Evolutionary conservation across 2,888 invertebrate species (phyloP).

Genomic region (Alsophila aescularia): DNA sequence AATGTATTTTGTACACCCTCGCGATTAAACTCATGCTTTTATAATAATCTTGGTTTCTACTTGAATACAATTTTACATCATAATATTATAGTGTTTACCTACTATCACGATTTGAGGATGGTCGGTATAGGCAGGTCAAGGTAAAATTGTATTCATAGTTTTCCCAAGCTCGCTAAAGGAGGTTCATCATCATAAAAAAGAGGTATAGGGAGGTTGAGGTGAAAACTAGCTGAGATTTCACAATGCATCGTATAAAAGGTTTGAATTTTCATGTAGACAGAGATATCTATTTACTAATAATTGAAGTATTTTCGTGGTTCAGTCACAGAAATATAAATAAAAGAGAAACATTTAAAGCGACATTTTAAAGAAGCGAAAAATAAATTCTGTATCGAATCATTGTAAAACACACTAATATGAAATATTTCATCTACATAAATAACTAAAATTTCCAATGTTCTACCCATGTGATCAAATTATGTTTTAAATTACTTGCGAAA

Average conservation of each 20-base stretch:
- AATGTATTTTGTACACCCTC: slow-evolving; percentile 7
- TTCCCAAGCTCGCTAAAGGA: too few relatives aligned
- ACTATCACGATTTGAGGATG: too few relatives aligned
- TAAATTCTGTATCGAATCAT: slow-evolving; percentile 56
- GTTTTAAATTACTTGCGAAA: slow-evolving; percentile 57
- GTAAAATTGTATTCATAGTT: too few relatives aligned
- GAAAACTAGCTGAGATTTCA: too few relatives aligned
- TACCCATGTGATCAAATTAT: slow-evolving; percentile 67
- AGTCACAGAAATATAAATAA: slow-evolving; percentile 64
- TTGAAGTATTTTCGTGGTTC: slow-evolving; percentile 60
- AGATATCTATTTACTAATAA: not conserved
- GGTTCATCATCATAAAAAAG: too few relatives aligned
- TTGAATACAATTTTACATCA: too few relatives aligned
- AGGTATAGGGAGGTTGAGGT: too few relatives aligned
- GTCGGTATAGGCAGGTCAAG: too few relatives aligned
- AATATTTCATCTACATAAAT: slow-evolving; percentile 58
- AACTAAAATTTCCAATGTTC: slow-evolving; percentile 54
- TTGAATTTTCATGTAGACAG: not conserved
- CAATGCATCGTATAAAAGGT: too few relatives aligned
- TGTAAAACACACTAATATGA: slow-evolving; percentile 57
- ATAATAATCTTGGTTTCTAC: not conserved
- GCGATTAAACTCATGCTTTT: not conserved
- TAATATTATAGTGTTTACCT: too few relatives aligned
- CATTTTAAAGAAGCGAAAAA: slow-evolving; percentile 69
- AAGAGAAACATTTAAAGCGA: slow-evolving; percentile 73